Evolutionary conservation across 2,888 invertebrate genomes (phyloP).

Genomic region (Parasteatoda lunata): DNA sequence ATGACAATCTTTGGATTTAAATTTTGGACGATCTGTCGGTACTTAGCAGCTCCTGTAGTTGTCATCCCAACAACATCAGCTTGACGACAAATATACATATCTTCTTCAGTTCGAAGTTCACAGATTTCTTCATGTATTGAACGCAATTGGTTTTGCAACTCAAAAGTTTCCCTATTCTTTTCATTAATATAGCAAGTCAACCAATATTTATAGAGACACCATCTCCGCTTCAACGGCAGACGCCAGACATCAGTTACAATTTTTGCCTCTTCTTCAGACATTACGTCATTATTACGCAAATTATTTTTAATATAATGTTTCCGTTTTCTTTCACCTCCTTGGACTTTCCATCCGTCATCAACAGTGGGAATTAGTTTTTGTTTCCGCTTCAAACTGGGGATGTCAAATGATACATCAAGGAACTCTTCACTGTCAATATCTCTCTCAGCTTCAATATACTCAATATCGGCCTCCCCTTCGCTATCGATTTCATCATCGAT

Average conservation of each 20-base stretch:
- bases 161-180: conserved; percentile 9
- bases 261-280: conserved; percentile 25
- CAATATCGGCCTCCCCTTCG: conserved; percentile 54
- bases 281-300: conserved; percentile 9
- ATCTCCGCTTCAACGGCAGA: conserved; percentile 14
- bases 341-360: conserved; percentile 5
- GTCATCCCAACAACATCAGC: conserved; percentile 82
- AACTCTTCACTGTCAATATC: conserved; percentile 45
- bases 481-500: conserved; percentile 1
- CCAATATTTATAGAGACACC: conserved; percentile 64
- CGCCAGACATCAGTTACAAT: conserved; percentile 32
- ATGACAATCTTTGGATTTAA: conserved; percentile 80
- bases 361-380: background rate
- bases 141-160: conserved; percentile 18
- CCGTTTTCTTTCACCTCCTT: conserved; percentile 19
- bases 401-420: conserved; percentile 18
- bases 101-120: conserved; percentile 53
- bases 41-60: conserved; percentile 84
- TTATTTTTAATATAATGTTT: conserved; percentile 9
- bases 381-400: background rate
- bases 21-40: conserved; percentile 79
- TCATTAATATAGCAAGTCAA: conserved; percentile 18
- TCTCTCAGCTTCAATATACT: conserved; percentile 52
- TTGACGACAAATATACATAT: conserved; percentile 24
- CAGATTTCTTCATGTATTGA: conserved; percentile 21